A percentile compares a stretch with the other conserved stretches of the same genome.
These are phyloP conservation scores for Hipposideros larvatus DNA, from an alignment of 2,797 vertebrate species.

Conservation along the genomic window DNA sequence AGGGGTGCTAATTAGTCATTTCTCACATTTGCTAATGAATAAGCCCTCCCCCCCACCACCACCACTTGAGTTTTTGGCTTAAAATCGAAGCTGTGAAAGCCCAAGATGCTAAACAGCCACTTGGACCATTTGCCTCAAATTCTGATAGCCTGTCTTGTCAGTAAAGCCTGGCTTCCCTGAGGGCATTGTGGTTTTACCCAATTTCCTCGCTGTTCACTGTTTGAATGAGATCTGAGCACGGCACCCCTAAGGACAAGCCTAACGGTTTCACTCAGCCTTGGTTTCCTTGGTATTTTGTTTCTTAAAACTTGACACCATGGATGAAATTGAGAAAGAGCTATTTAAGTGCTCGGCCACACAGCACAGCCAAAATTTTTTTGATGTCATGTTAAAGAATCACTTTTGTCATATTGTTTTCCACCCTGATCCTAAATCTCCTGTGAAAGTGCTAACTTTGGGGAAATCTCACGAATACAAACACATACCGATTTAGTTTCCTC, in stretches of 20 bases:
- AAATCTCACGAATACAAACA: not conserved
- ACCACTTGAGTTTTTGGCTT: not conserved
- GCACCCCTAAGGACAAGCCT: not conserved
- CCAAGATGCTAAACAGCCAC: not conserved
- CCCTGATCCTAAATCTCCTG: not conserved
- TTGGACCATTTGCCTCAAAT: conserved; percentile 49
- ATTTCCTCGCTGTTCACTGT: not conserved
- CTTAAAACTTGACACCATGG: conserved; percentile 2
- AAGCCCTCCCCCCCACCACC: not conserved
- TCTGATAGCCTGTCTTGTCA: not conserved
- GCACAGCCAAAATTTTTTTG: not conserved
- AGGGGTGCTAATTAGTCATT: conserved; percentile 12
- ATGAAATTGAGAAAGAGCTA: conserved; percentile 6
- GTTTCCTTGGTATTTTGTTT: not conserved
- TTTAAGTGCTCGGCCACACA: not conserved
- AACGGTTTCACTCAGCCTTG: not conserved
- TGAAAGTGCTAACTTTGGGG: not conserved
- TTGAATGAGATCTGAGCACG: not conserved
- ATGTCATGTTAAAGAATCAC: not conserved
- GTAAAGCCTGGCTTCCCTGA: not conserved
- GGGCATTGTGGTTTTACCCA: not conserved
- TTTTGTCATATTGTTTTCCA: conserved; percentile 11
- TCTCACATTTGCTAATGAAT: conserved; percentile 51
- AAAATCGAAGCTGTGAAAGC: not conserved
- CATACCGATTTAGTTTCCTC: not conserved